phyloP scores from a whole-genome alignment of 2,113 vertebrate species.

The Cyanoderma ruficeps region DNA sequence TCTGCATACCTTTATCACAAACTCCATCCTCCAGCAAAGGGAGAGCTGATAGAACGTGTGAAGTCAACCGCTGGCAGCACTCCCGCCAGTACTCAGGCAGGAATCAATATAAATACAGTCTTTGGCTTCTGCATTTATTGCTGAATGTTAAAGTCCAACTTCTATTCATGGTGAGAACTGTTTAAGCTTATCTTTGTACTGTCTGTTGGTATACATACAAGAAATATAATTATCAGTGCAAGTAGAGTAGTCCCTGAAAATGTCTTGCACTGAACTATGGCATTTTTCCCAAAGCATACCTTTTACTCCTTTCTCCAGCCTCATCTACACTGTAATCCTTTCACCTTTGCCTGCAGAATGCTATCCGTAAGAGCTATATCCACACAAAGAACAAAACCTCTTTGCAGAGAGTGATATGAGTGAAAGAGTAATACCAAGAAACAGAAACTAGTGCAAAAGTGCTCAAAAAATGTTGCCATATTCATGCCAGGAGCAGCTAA shows the following conservation, averaged over 20 bases:
- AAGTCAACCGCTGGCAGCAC: neutral
- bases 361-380: neutral
- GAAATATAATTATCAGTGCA: neutral
- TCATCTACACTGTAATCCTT: neutral
- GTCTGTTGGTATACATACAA: neutral
- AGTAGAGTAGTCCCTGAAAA: neutral
- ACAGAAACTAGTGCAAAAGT: neutral
- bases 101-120: neutral
- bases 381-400: neutral
- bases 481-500: neutral
- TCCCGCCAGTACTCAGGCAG: neutral
- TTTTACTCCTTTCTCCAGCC: neutral
- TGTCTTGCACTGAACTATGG: neutral
- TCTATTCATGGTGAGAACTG: neutral
- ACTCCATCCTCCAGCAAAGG: neutral
- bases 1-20: neutral
- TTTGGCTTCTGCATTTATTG: neutral
- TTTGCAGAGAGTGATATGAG: neutral
- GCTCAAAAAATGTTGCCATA: neutral
- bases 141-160: conserved; percentile 23
- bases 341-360: neutral
- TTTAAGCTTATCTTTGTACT: neutral
- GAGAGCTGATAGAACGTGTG: neutral
- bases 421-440: neutral
- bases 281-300: neutral